Evolutionary conservation across 2,113 vertebrate species (phyloP).

Genomic region (human): DNA sequence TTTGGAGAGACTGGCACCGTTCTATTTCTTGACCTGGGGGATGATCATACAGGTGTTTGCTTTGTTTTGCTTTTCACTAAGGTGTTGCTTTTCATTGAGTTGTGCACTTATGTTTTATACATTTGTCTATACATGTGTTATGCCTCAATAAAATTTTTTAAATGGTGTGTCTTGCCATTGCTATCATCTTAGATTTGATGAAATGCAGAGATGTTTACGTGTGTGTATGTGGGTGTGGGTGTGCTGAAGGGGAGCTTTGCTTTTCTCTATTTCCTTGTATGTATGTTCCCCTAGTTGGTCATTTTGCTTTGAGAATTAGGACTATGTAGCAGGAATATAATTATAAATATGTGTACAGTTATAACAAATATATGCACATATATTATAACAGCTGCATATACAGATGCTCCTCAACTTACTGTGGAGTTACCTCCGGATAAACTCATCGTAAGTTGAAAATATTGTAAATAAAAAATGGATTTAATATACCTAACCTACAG

Average conservation of each 20-base stretch:
- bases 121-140: background rate
- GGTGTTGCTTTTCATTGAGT: background rate
- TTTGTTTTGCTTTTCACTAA: background rate
- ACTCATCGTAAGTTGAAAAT: background rate
- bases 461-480: background rate
- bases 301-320: background rate
- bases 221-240: background rate
- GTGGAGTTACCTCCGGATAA: background rate
- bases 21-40: background rate
- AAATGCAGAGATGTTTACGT: background rate
- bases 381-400: background rate
- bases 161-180: background rate
- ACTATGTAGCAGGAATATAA: background rate
- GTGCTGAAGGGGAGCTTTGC: background rate
- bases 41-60: background rate
- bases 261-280: background rate
- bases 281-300: background rate
- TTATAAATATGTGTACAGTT: background rate
- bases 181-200: constrained; percentile 5
- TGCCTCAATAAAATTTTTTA: background rate
- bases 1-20: background rate
- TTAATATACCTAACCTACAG: background rate
- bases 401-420: background rate
- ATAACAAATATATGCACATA: background rate
- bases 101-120: background rate